Conservation (phyloP, 2,113 vertebrate species). For the Pygoscelis adeliae region DNA sequence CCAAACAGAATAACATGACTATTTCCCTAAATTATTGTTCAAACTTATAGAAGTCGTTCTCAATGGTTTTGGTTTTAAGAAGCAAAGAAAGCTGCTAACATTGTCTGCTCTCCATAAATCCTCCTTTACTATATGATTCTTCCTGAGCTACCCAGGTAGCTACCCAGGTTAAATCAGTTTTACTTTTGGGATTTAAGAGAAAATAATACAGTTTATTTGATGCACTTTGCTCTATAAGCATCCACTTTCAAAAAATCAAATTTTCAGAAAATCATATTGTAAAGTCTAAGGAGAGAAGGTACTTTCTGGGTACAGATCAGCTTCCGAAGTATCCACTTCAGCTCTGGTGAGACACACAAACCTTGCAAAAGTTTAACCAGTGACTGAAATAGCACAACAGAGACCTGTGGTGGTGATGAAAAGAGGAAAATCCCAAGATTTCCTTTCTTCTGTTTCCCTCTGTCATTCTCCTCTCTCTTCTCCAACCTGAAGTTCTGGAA, state of each 20-base stretch:
- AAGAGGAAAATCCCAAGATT: not conserved
- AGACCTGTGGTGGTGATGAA: not conserved
- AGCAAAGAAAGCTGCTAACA: not conserved
- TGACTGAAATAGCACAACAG: not conserved
- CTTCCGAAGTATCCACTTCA: not conserved
- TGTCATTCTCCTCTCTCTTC: not conserved
- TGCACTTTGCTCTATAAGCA: not conserved
- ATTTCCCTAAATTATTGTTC: not conserved
- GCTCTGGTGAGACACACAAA: not conserved
- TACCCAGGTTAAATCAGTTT: not conserved
- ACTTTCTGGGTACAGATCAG: not conserved
- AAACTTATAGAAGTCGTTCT: not conserved
- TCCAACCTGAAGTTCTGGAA: not conserved
- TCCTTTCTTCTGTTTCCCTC: not conserved
- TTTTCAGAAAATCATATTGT: not conserved
- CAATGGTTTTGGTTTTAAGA: not conserved
- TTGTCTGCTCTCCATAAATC: not conserved
- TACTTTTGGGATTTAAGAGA: not conserved
- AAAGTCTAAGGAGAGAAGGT: not conserved
- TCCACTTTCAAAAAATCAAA: not conserved
- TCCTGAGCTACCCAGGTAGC: not conserved
- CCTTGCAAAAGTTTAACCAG: not conserved
- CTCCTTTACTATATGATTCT: not conserved
- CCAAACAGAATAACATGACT: not conserved
- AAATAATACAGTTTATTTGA: not conserved